A percentile compares a stretch with the other conserved stretches of the same genome.
Evolutionary conservation across 2,797 vertebrate genomes (phyloP).

Genomic region (Eupleurogrammus muticus): DNA sequence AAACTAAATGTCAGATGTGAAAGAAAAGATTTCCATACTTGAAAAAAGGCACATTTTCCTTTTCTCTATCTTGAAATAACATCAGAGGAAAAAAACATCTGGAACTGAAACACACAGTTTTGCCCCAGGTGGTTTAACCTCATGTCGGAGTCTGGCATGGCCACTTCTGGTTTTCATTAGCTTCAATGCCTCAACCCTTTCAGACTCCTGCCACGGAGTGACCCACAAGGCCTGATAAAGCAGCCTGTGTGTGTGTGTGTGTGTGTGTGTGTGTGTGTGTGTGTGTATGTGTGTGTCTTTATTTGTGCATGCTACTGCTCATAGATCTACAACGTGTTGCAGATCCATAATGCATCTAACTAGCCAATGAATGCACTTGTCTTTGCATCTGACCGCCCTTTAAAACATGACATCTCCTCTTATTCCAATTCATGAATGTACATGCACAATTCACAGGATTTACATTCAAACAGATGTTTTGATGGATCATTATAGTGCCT

Average conservation of each 20-base stretch:
- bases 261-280: conserved; percentile 20
- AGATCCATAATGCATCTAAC: conserved; percentile 62
- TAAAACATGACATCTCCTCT: conserved; percentile 23
- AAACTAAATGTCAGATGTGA: neutral
- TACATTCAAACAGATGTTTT: conserved; percentile 21
- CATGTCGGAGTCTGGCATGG: conserved; percentile 26
- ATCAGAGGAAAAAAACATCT: conserved; percentile 26
- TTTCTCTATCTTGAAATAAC: conserved; percentile 24
- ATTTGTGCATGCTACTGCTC: no score
- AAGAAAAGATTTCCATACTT: neutral
- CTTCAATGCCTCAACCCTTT: conserved; percentile 26
- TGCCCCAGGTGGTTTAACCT: conserved; percentile 38
- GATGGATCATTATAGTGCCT: conserved; percentile 24
- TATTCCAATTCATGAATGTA: conserved; percentile 27
- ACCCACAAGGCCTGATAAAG: conserved; percentile 24
- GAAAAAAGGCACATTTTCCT: neutral
- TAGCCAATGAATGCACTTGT: conserved; percentile 38
- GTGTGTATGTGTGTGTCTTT: no score
- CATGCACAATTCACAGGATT: conserved; percentile 30
- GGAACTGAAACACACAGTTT: conserved; percentile 28
- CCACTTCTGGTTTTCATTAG: conserved; percentile 64
- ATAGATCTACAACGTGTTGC: neutral
- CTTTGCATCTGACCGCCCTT: conserved; percentile 21
- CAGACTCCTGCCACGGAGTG: conserved; percentile 25
- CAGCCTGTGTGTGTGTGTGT: conserved; percentile 26